Base-by-base conservation (phyloP, 1,140 invertebrate genomes). In the Pissodes strobi region DNA sequence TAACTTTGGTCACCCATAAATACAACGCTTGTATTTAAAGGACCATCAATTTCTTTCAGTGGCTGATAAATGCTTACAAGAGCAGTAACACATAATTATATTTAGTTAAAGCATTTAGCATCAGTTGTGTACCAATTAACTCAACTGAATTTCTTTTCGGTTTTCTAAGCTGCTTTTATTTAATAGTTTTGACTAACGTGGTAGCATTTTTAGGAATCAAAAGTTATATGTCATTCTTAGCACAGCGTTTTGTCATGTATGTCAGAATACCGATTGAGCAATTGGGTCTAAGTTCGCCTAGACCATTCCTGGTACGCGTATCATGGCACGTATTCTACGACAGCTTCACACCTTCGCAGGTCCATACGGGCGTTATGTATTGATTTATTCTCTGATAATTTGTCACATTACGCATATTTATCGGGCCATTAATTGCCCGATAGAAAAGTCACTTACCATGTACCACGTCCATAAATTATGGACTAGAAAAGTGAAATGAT, bases 351-450 rank as follows among this genome's bases (percentile, higher is more conserved):
- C 61, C 61, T 58, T 57, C 55, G 37, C 46, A 55, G 22, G 8
- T 46, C 21, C 19, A 10, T 48, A 27, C 41, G 34, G 37, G 53
- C 38, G 53, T 56, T 56, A 56, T n/a, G 23, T 43, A 46, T 51
- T 64, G 61, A 64, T 68, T 68, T 68, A 64, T 68, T 57, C 46
- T 25, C 43, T 27, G 25, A 60, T 68, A 68, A 68, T 68, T 64
- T 68, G 66, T 64, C 66, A 64, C 61, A 68, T 68, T 68, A 68
- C 52, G 60, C 64, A 46, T 63, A 68, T 68, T 68, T 68, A 68
- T 68, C 39, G 51, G 65, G 65, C 51, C 65, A 58, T 67, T 67
- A 67, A 67, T 67, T 67, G 59, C 34, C 12, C 48, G 48, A 62
- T 62, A 57, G 58, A 45, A 67, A 62, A 61, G 65, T 56, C 51